Evolutionary conservation across 2,888 invertebrate species (phyloP).

Genomic region (Cryptocephalus primarius): DNA sequence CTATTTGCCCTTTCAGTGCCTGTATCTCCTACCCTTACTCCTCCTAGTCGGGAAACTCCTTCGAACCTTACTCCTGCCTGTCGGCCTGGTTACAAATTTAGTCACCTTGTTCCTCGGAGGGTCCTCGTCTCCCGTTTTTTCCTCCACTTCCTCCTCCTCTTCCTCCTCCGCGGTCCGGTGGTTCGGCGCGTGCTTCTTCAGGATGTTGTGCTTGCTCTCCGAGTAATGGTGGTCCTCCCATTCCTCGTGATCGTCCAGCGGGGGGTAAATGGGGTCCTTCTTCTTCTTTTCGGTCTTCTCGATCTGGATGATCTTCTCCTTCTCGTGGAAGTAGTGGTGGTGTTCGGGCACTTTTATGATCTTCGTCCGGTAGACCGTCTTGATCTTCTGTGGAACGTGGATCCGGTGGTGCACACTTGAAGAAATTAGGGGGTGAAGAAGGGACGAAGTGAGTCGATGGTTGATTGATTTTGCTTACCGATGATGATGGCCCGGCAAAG

Average conservation of each 20-base stretch:
- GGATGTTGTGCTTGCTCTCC: slow-evolving; percentile 8
- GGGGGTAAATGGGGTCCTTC: slow-evolving; percentile 12
- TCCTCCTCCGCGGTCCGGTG: too few relatives aligned
- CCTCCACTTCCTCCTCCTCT: too few relatives aligned
- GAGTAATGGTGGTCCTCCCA: not conserved
- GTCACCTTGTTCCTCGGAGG: too few relatives aligned
- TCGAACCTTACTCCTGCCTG: too few relatives aligned
- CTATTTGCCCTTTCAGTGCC: too few relatives aligned
- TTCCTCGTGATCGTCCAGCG: slow-evolving; percentile 3
- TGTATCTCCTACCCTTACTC: too few relatives aligned
- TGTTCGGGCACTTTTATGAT: slow-evolving; percentile 33
- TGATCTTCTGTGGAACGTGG: slow-evolving; percentile 31
- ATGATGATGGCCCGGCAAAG: slow-evolving; percentile 9
- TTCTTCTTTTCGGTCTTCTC: slow-evolving; percentile 14
- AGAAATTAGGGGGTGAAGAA: too few relatives aligned
- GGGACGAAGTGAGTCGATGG: not conserved
- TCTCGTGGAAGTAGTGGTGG: slow-evolving; percentile 32
- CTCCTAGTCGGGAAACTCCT: too few relatives aligned
- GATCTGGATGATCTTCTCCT: slow-evolving; percentile 23
- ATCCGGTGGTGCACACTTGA: slow-evolving; percentile 30
- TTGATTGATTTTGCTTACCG: slow-evolving; percentile 11
- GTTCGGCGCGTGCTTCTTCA: slow-evolving; percentile 6
- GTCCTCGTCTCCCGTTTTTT: too few relatives aligned
- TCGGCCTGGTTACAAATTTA: too few relatives aligned
- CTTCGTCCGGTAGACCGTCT: slow-evolving; percentile 32